Percentiles rank a stretch among this genome's conserved stretches.
Evolutionary conservation across 1,140 invertebrate species (phyloP).

Genomic region (Anthonomus grandis): DNA sequence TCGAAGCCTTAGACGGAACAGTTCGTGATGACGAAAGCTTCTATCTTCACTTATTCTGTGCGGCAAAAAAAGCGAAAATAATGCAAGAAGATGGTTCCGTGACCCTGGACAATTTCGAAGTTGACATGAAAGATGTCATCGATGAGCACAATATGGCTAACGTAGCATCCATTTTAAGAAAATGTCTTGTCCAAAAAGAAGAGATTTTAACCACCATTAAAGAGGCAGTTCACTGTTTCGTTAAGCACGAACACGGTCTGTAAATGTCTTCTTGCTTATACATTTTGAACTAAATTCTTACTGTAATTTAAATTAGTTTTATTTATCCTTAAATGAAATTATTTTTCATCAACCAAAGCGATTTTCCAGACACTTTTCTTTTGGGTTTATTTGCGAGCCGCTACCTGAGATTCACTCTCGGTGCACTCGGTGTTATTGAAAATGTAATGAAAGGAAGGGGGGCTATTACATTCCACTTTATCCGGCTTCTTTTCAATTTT

Average conservation of each 20-base stretch:
- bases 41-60: constrained; percentile 49
- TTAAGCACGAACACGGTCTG: constrained; percentile 10
- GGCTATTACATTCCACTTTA: too few species aligned
- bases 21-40: constrained; percentile 46
- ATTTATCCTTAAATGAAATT: too few species aligned
- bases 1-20: constrained; percentile 46
- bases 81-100: constrained; percentile 37
- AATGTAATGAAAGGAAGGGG: too few species aligned
- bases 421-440: too few species aligned
- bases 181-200: constrained; percentile 11
- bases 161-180: constrained; percentile 4
- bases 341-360: too few species aligned
- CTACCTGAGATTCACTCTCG: too few species aligned
- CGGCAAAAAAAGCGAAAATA: constrained; percentile 48
- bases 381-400: too few species aligned
- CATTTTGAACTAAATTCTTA: too few species aligned
- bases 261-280: neutral
- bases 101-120: constrained; percentile 11
- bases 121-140: constrained; percentile 7
- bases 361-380: too few species aligned
- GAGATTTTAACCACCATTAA: constrained; percentile 14
- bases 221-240: constrained; percentile 10
- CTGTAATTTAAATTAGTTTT: too few species aligned
- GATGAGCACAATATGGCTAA: constrained; percentile 8
- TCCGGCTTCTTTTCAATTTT: too few species aligned